Evolutionary conservation across 2,888 invertebrate genomes (phyloP).

Genomic region (Rhogogaster chlorosoma): DNA sequence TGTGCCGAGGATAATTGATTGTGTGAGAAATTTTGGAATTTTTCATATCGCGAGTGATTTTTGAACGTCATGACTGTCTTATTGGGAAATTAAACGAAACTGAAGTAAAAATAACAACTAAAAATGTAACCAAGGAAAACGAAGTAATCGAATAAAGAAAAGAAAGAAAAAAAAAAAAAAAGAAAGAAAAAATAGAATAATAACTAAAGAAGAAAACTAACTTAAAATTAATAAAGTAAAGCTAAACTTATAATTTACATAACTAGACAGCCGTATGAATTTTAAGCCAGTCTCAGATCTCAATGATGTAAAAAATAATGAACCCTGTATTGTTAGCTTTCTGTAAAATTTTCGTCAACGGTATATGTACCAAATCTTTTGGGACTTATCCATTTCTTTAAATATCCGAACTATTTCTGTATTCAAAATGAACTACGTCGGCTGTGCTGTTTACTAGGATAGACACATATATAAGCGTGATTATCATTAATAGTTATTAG

Average conservation of each 20-base stretch:
- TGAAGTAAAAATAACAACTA: constrained; percentile 26
- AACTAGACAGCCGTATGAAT: constrained; percentile 50
- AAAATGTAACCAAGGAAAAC: constrained; percentile 9
- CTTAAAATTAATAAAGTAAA: background rate
- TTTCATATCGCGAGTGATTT: background rate
- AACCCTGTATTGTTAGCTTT: constrained; percentile 6
- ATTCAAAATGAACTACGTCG: background rate
- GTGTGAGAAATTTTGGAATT: background rate
- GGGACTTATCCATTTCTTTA: background rate
- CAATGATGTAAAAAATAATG: constrained; percentile 37
- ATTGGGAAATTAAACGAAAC: background rate
- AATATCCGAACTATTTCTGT: constrained; percentile 24
- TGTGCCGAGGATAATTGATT: no score
- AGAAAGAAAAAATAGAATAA: background rate
- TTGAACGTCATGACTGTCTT: constrained; percentile 1
- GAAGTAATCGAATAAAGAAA: background rate
- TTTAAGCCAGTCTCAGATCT: constrained; percentile 52
- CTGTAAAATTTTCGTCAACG: constrained; percentile 25
- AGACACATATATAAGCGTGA: constrained; percentile 31
- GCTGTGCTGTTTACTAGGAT: constrained; percentile 40
- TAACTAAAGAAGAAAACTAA: background rate
- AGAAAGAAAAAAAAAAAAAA: constrained; percentile 20
- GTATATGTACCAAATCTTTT: constrained; percentile 18
- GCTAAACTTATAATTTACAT: constrained; percentile 30
- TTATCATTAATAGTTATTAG: constrained; percentile 23